Base-by-base conservation (phyloP, 2,113 vertebrate species). In the Pseudopodoces humilis region DNA sequence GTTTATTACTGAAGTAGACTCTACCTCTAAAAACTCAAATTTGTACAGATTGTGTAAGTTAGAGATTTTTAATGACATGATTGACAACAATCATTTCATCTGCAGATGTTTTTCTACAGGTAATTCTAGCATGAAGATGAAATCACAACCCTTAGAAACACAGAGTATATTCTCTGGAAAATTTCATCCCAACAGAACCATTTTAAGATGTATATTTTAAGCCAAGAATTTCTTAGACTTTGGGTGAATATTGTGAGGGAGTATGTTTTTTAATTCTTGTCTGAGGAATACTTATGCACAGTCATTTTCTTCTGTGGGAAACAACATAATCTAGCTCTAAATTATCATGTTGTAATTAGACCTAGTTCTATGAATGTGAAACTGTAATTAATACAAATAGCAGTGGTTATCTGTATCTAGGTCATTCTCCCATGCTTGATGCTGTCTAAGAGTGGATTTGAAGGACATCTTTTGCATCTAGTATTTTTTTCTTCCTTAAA, bases 111-210 rank as follows among this genome's bases (percentile, higher is more conserved):
- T 77, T 80, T 50, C 25, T 53, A 10, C 5, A 22, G 7, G 4
- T n/a, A 63, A 27, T 56, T 76, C 15, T 47, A 63, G 5, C 2
- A 15, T 23, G 21, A 56, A n/a, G 23, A 21, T 64, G 41, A 86
- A 88, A 62, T 72, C 30, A 56, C 8, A 59, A 46, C 68, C 6
- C 9, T 80, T 41, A 60, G 30, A 83, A 92, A 71, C 6, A 41
- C 1, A 31, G 11, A 56, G 31, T 21, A 30, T 46, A 59, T 50
- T 55, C 13, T 25, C 7, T 8, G 11, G 27, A 71, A 79, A n/a
- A 1, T 18, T 71, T 76, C 10, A 83, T n/a, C 4, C 7, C 6
- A 49, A 8, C 0, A 2, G 11, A 16, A 30, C 1, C n/a, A 81
- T 30, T 91, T 37, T 44, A 23, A 16, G 4, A 19, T 0, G 0